Evolutionary conservation across 2,888 invertebrate genomes (phyloP).

Genomic region (Auanema freiburgensis): DNA sequence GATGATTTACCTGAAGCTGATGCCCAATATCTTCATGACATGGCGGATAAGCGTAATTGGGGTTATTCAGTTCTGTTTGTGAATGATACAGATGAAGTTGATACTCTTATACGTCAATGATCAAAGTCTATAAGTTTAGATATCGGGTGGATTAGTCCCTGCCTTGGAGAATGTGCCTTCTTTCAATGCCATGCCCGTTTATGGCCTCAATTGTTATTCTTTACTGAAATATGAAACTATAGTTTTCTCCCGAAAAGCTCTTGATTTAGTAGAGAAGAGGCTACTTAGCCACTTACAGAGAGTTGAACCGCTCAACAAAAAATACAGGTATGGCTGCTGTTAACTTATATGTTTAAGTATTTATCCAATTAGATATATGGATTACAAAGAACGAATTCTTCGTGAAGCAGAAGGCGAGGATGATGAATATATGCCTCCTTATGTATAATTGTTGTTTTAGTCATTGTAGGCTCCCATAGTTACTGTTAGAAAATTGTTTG

Average conservation of each 20-base stretch:
- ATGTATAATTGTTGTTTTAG: constrained; percentile 40
- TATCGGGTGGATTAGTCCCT: constrained; percentile 76
- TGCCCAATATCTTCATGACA: constrained; percentile 75
- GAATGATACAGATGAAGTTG: constrained; percentile 76
- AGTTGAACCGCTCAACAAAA: constrained; percentile 45
- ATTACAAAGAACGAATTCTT: constrained; percentile 57
- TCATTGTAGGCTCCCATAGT: too few relatives aligned
- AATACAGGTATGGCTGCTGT: constrained; percentile 39
- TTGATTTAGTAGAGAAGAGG: constrained; percentile 79
- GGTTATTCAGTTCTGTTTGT: constrained; percentile 92
- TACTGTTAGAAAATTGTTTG: too few relatives aligned
- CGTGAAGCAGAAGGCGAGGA: constrained; percentile 59
- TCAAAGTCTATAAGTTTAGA: constrained; percentile 35
- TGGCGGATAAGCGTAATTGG: constrained; percentile 86
- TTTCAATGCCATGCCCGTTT: constrained; percentile 91
- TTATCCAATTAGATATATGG: constrained; percentile 48
- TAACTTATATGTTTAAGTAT: not conserved
- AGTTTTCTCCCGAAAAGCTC: constrained; percentile 72
- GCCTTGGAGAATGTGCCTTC: constrained; percentile 80
- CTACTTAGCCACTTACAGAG: constrained; percentile 53
- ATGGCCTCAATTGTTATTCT: constrained; percentile 89
- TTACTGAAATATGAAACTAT: constrained; percentile 95
- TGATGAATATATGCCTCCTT: constrained; percentile 50
- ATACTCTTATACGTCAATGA: not conserved
- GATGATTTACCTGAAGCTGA: constrained; percentile 70